A percentile compares a stretch with the other conserved stretches of the same genome.
phyloP scores from a whole-genome alignment of 1,140 invertebrate genomes.

The Neocloeon triangulifer region DNA sequence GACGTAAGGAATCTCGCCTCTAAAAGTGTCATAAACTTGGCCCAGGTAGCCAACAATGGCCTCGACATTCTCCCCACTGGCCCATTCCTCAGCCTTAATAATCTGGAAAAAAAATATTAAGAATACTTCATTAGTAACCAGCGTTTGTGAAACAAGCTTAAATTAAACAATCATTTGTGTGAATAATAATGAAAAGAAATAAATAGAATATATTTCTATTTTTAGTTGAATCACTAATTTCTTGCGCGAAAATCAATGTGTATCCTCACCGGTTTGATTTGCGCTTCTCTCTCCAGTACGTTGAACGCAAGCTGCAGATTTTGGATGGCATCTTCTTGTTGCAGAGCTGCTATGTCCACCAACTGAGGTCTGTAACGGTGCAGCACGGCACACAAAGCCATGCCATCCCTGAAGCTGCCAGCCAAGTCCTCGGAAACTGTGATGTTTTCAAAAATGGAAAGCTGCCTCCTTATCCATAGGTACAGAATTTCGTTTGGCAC shows the following conservation, averaged over 20 bases:
- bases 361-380: constrained; percentile 73
- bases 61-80: constrained; percentile 42
- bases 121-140: too few species aligned
- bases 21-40: constrained; percentile 66
- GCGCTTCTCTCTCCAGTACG: constrained; percentile 50
- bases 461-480: constrained; percentile 51
- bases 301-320: constrained; percentile 69
- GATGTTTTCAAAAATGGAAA: constrained; percentile 38
- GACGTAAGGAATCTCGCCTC: constrained; percentile 58
- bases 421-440: constrained; percentile 42
- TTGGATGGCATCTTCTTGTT: constrained; percentile 31
- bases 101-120: constrained; percentile 20
- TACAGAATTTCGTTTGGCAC: constrained; percentile 53
- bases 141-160: too few species aligned
- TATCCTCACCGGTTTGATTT: constrained; percentile 39
- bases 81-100: constrained; percentile 63
- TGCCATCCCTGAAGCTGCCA: constrained; percentile 47
- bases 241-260: neutral
- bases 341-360: constrained; percentile 44
- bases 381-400: constrained; percentile 62
- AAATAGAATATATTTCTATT: too few species aligned
- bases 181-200: too few species aligned
- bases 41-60: constrained; percentile 62
- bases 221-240: too few species aligned
- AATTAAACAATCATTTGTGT: too few species aligned